Evolutionary conservation across 2,113 vertebrate species (phyloP), one percentile per base, ranked within the genome.

Genomic region (Embiotoca jacksoni): DNA sequence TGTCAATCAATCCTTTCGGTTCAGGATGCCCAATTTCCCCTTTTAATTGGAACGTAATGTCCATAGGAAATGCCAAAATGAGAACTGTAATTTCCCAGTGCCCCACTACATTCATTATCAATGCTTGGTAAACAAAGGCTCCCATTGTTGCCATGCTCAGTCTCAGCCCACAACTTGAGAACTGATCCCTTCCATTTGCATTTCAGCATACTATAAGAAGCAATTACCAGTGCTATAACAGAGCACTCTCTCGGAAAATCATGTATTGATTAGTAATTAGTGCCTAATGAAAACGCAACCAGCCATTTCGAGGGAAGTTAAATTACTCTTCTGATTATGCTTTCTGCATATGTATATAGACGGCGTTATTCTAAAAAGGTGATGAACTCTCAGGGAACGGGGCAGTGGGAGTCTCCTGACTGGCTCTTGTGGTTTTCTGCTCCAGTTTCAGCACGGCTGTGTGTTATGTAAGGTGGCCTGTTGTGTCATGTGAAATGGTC

Each of bases 241-340:
- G 72, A 86, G 56, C 76, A 30, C 78, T 90, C 88, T 89, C 85
- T 57, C 53, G 88, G 76, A 93, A 90, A 91, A 91, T 89, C 88
- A 85, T 79, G 87, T 90, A 92, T 92, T 92, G 90, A 94, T 93
- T 92, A 88, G 89, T 90, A 91, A 93, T 94, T 93, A 89, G 76
- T 16, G 54, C 39, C 75, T 91, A 91, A 94, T 94, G 91, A 93
- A 93, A 89, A 85, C 36, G 60, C 86, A 91, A 82, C 85, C 81
- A 88, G 73, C 76, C 83, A 82, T 5, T 75, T 55, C 50, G 71
- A 44, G 11, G 59, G 59, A 74, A 76, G 84, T 70, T 60, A 63
- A 88, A 85, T 83, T 35, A 78, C 87, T 82, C 64, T 64, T 81
- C 86, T 89, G 67, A 83, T 90, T 68, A 66, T 61, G 30, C 56